Evolutionary conservation across 2,888 invertebrate species (phyloP).

Genomic region (Cephonodes hylas): DNA sequence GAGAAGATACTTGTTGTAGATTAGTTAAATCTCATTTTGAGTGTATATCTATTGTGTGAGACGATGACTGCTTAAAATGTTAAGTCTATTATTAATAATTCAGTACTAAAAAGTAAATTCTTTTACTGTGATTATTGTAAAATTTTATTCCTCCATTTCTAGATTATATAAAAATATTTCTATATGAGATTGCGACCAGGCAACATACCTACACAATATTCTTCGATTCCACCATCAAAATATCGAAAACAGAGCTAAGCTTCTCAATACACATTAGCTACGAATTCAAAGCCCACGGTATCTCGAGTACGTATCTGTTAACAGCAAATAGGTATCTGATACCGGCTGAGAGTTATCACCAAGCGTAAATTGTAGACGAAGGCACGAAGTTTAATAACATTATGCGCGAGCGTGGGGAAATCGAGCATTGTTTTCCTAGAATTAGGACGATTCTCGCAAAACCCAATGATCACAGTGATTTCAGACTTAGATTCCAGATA

Average conservation of each 20-base stretch:
- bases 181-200: too few species aligned
- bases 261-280: neutral
- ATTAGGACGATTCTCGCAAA: slow-evolving; percentile 30
- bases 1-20: neutral
- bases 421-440: slow-evolving; percentile 29
- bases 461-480: slow-evolving; percentile 31
- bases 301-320: neutral
- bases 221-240: neutral
- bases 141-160: too few species aligned
- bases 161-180: too few species aligned
- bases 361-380: slow-evolving; percentile 33
- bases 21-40: neutral
- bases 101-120: too few species aligned
- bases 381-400: slow-evolving; percentile 25
- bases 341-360: slow-evolving; percentile 34
- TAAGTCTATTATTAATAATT: too few species aligned
- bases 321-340: slow-evolving; percentile 20
- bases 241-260: neutral
- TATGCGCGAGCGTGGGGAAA: slow-evolving; percentile 18
- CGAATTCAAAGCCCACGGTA: neutral
- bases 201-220: too few species aligned
- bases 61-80: too few species aligned
- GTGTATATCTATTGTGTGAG: neutral
- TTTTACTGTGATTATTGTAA: too few species aligned
- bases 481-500: slow-evolving; percentile 24